Conservation (phyloP, 1,140 invertebrate species). For the Colletes gigas region DNA sequence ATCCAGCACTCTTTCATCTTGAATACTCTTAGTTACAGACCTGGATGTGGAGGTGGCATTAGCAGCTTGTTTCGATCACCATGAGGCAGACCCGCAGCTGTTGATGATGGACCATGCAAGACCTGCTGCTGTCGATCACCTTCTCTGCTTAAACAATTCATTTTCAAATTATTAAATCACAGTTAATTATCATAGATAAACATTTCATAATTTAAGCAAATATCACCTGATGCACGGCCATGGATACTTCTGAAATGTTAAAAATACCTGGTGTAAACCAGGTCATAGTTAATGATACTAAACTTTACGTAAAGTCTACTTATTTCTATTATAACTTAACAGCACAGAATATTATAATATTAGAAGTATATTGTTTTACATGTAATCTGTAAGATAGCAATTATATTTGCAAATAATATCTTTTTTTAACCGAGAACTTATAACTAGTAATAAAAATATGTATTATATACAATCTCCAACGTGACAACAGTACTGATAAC, state of each 20-base stretch:
- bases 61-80: slow-evolving; percentile 79
- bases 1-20: slow-evolving; percentile 74
- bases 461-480: slow-evolving; percentile 40
- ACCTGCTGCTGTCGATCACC: slow-evolving; percentile 77
- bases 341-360: slow-evolving; percentile 43
- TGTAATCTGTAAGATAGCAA: slow-evolving; percentile 45
- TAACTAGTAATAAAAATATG: slow-evolving; percentile 37
- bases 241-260: slow-evolving; percentile 74
- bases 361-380: slow-evolving; percentile 30
- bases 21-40: slow-evolving; percentile 81
- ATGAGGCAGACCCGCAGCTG: slow-evolving; percentile 71
- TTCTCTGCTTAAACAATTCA: slow-evolving; percentile 81
- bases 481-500: slow-evolving; percentile 16
- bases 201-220: slow-evolving; percentile 66
- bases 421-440: slow-evolving; percentile 40
- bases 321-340: slow-evolving; percentile 35
- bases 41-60: slow-evolving; percentile 80
- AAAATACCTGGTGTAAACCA: slow-evolving; percentile 58
- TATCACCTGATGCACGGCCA: slow-evolving; percentile 64
- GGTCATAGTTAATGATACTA: slow-evolving; percentile 55
- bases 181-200: slow-evolving; percentile 48
- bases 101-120: slow-evolving; percentile 72
- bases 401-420: slow-evolving; percentile 32
- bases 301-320: slow-evolving; percentile 49
- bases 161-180: slow-evolving; percentile 71